These are phyloP conservation scores for Macrosteles quadrilineatus DNA, from an alignment of 1,140 invertebrate genomes.

Conservation along the genomic window DNA sequence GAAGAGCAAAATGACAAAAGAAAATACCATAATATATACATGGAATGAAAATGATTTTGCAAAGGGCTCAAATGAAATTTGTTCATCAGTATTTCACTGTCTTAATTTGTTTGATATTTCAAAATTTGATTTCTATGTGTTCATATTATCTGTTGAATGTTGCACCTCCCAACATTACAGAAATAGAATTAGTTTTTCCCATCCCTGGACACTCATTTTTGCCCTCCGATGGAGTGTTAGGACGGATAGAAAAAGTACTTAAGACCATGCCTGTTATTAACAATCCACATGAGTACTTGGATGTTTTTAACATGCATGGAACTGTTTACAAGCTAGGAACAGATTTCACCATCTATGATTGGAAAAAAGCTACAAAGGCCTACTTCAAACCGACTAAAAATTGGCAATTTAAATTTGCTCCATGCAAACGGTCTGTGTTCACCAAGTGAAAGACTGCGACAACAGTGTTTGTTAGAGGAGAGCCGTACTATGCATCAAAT, in stretches of 20 bases:
- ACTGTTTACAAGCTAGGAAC: background rate
- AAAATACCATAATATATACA: constrained; percentile 23
- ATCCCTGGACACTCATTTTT: background rate
- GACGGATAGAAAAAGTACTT: background rate
- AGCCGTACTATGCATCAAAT: background rate
- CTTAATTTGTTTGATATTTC: background rate
- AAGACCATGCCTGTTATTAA: background rate
- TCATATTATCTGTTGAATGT: background rate
- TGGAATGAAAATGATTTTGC: background rate
- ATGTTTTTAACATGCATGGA: background rate
- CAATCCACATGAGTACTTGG: background rate
- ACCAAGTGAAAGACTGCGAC: background rate
- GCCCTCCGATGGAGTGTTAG: background rate
- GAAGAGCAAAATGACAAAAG: constrained; percentile 6
- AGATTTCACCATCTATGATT: background rate
- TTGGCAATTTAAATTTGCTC: background rate
- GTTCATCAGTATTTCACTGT: too few relatives aligned
- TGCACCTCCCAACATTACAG: background rate
- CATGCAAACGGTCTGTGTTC: constrained; percentile 4
- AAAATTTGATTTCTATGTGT: background rate
- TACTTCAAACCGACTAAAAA: background rate
- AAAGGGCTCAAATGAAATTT: constrained; percentile 28
- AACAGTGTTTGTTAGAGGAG: background rate
- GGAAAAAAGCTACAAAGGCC: background rate
- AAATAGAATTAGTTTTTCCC: background rate